phyloP scores from a whole-genome alignment of 2,797 vertebrate species.

The Buphagus erythrorhynchus region DNA sequence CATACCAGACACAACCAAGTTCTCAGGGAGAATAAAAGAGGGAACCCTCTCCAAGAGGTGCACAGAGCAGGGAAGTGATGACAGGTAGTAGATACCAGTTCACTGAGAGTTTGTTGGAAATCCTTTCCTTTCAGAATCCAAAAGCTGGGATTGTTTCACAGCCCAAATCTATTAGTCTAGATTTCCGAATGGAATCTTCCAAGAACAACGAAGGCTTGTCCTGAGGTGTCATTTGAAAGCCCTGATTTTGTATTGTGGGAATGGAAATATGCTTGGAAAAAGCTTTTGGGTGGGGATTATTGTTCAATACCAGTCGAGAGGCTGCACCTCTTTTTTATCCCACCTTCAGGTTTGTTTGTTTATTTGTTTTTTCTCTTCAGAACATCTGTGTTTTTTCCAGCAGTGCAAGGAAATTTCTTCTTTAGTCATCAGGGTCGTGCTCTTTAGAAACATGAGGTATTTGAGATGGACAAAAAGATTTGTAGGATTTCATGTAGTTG shows the following conservation, averaged over 20 bases:
- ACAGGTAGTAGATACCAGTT: neutral
- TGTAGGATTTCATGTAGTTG: neutral
- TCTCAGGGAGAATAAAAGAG: neutral
- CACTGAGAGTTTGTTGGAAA: neutral
- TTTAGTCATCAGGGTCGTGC: neutral
- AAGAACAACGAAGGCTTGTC: neutral
- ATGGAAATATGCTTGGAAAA: neutral
- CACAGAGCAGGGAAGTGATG: neutral
- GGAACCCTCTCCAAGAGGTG: neutral
- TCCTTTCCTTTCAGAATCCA: neutral
- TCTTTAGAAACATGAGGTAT: neutral
- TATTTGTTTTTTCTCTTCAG: neutral
- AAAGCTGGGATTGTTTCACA: neutral
- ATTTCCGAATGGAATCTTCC: neutral
- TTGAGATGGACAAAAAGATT: neutral
- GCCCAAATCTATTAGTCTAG: neutral
- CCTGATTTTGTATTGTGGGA: neutral
- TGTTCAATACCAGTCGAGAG: neutral
- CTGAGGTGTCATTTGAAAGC: neutral
- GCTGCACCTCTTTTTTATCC: neutral
- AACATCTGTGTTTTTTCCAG: neutral
- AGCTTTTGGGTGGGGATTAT: neutral
- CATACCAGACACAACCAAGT: neutral
- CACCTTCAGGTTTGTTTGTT: neutral
- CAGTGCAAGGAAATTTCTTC: fast-evolving